Evolutionary conservation across 2,797 vertebrate genomes (phyloP).

Genomic region (Paratrypauchen microcephalus): DNA sequence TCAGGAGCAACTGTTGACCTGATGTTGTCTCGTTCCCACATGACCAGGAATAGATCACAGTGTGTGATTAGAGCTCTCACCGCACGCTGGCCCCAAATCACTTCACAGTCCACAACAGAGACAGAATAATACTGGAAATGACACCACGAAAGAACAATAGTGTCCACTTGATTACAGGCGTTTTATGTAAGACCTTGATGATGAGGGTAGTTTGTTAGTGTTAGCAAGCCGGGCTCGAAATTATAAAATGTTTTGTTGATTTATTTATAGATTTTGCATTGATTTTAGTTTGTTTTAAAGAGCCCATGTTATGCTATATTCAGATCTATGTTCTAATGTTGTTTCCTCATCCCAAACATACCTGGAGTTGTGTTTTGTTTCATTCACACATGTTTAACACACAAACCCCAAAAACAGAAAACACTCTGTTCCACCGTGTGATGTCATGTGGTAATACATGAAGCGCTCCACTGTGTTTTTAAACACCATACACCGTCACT

Average conservation of each 20-base stretch:
- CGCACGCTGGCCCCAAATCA: slow-evolving; percentile 11
- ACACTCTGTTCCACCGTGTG: too few species aligned
- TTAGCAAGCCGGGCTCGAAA: neutral
- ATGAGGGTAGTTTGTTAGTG: neutral
- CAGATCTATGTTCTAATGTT: too few species aligned
- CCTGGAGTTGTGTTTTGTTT: too few species aligned
- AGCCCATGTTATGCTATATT: too few species aligned
- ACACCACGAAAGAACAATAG: neutral
- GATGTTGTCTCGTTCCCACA: slow-evolving; percentile 65
- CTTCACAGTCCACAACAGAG: slow-evolving; percentile 4
- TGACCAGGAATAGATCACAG: slow-evolving; percentile 60
- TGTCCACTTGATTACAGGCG: neutral
- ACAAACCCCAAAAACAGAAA: too few species aligned
- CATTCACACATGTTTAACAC: too few species aligned
- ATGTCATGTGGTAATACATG: too few species aligned
- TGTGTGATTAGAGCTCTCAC: slow-evolving; percentile 53
- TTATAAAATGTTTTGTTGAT: neutral
- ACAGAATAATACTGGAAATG: slow-evolving; percentile 6
- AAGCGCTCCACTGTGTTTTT: too few species aligned
- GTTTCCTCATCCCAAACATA: too few species aligned
- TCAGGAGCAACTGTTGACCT: slow-evolving; percentile 62
- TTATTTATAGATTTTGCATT: neutral
- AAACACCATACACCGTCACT: too few species aligned
- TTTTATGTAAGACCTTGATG: slow-evolving; percentile 3
- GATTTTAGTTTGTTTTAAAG: neutral